Evolutionary conservation across 2,888 invertebrate species (phyloP).

Genomic region (Ectropis crepuscularia): DNA sequence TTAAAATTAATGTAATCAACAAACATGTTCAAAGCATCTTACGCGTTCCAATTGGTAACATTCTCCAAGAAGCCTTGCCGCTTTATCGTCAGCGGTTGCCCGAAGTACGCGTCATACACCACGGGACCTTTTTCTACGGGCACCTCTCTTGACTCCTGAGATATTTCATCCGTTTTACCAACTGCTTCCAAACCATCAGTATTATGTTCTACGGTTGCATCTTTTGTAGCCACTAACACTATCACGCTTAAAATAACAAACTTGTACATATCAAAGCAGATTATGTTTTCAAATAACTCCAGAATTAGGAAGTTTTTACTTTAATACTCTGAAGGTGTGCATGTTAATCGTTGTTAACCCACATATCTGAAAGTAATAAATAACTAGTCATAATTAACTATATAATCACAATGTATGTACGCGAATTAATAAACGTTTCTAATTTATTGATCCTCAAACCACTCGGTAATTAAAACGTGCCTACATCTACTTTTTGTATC

Average conservation of each 20-base stretch:
- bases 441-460: no score
- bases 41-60: slow-evolving; percentile 44
- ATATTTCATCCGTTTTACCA: background rate
- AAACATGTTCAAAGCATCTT: slow-evolving; percentile 12
- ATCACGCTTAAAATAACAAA: background rate
- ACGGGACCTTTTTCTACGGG: slow-evolving; percentile 23
- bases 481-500: no score
- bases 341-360: no score
- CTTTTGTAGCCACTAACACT: slow-evolving; percentile 1
- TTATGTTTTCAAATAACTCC: no score
- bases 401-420: no score
- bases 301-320: no score
- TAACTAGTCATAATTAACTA: no score
- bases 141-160: slow-evolving; percentile 3
- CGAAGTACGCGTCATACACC: slow-evolving; percentile 52
- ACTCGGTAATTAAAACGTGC: no score
- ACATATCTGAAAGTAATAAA: no score
- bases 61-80: slow-evolving; percentile 39
- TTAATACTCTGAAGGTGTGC: no score
- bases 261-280: slow-evolving; percentile 3
- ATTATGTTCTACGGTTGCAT: background rate
- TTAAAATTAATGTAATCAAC: background rate
- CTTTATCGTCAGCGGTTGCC: slow-evolving; percentile 44
- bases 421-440: no score
- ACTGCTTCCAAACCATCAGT: background rate